These are phyloP conservation scores for Amiota minor DNA, from an alignment of 2,888 invertebrate genomes.

Conservation along the genomic window DNA sequence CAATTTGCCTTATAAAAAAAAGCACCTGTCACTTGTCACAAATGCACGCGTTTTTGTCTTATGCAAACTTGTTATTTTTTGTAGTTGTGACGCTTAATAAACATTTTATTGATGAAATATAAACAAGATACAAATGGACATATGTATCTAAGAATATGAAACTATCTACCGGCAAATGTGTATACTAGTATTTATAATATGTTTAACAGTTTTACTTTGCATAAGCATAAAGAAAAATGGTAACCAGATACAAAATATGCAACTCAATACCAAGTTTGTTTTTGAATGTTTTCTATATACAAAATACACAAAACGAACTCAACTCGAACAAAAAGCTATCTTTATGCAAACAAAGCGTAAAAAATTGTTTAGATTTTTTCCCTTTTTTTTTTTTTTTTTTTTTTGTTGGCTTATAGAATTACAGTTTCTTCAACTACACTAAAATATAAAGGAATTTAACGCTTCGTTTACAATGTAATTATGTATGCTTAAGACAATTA, in stretches of 20 bases:
- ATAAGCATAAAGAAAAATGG: conserved; percentile 16
- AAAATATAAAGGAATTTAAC: conserved; percentile 45
- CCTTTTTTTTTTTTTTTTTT: no score
- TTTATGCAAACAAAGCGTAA: conserved; percentile 19
- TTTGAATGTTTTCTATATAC: conserved; percentile 40
- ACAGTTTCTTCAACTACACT: conserved; percentile 38
- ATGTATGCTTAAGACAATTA: conserved; percentile 45
- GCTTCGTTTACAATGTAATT: conserved; percentile 58
- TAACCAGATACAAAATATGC: conserved; percentile 3
- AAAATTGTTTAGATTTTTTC: conserved; percentile 20
- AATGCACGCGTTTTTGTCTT: conserved; percentile 31
- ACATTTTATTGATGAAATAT: conserved; percentile 64
- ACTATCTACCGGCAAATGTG: conserved; percentile 7
- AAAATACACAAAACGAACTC: no score
- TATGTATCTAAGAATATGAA: conserved; percentile 34
- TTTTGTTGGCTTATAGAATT: conserved; percentile 47
- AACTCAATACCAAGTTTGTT: conserved; percentile 18
- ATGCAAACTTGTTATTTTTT: conserved; percentile 36
- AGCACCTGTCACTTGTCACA: conserved; percentile 54
- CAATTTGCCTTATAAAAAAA: conserved; percentile 45
- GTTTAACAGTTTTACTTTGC: conserved; percentile 13
- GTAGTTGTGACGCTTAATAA: conserved; percentile 49
- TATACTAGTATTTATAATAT: not conserved
- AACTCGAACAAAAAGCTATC: not conserved
- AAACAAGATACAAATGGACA: conserved; percentile 52